Base-by-base conservation (phyloP, 2,888 invertebrate species). In the Thymelicus lineola region DNA sequence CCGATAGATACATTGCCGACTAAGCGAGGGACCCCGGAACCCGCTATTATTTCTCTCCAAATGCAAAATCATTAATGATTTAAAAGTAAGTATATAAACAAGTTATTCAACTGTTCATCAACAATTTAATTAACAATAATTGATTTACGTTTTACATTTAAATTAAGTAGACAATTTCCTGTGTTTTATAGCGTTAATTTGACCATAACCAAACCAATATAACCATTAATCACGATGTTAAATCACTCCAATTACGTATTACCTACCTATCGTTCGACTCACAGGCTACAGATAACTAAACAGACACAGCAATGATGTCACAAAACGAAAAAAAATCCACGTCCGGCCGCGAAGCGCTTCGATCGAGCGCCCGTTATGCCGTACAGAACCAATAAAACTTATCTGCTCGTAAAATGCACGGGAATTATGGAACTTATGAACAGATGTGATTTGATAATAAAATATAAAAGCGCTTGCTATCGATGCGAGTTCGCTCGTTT, bases 281-380 rank as follows among this genome's bases (percentile, higher is more conserved):
- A 15, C 55, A 48, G 61, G 46, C 64, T n/a, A 20, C 64, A 71
- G 74, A 78, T 80, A 79, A 81, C 80, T 80, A 81, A 80, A 79
- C 78, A 81, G 80, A 81, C 76, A 76, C 50, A 79, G 80, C 82
- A 79, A 77, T 78, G 80, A 79, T 80, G 82, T 80, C 80, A 78
- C 75, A 79, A 81, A 82, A 81, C 77, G 76, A 74, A 78, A 81
- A 82, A 83, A 83, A 81, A 77, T 71, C 72, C 72, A 80, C 85
- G 85, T 86, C 86, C 86, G 86, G 85, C 79, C 78, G 76, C 74
- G 77, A 12, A 73, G 73, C 28, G 28, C 28, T 28, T 75, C 73
- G 70, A 66, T 66, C 66, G 70, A 50, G 76, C 77, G 0, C 66
- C 70, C 0, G 20, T 66, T 74, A 82, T 80, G 79, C 75, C 1